Evolutionary conservation across 2,888 invertebrate genomes (phyloP).

Genomic region (Himalopsyche kuldschensis): DNA sequence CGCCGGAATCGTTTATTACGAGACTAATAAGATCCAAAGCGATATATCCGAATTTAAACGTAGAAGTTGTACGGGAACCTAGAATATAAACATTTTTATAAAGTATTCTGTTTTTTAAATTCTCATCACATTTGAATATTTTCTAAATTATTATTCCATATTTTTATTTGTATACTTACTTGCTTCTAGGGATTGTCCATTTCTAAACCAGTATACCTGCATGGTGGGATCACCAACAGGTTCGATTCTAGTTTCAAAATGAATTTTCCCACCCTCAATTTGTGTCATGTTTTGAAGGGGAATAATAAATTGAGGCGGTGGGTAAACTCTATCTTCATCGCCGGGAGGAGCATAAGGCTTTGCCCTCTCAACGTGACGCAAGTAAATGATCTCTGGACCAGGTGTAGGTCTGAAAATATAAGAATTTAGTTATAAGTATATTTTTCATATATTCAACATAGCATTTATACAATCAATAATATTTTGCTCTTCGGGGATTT

Average conservation of each 20-base stretch:
- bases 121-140: slow-evolving; percentile 1
- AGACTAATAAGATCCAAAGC: slow-evolving; percentile 89
- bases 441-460: too few species aligned
- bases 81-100: slow-evolving; percentile 29
- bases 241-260: slow-evolving; percentile 96
- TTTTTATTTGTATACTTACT: slow-evolving; percentile 81
- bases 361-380: slow-evolving; percentile 89
- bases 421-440: too few species aligned
- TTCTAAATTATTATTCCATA: too few species aligned
- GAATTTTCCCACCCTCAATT: slow-evolving; percentile 88
- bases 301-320: slow-evolving; percentile 89
- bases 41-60: slow-evolving; percentile 97
- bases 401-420: slow-evolving; percentile 71
- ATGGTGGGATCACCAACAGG: slow-evolving; percentile 96
- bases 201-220: slow-evolving; percentile 94
- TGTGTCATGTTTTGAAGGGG: slow-evolving; percentile 80
- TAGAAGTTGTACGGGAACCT: slow-evolving; percentile 94
- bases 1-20: slow-evolving; percentile 83
- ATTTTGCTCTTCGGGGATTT: too few species aligned
- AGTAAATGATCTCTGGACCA: slow-evolving; percentile 91
- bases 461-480: too few species aligned
- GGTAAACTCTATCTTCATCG: slow-evolving; percentile 86
- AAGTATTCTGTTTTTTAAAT: background rate
- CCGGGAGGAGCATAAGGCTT: slow-evolving; percentile 77
- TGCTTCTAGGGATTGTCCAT: slow-evolving; percentile 88